phyloP scores from a whole-genome alignment of 2,113 vertebrate genomes.

The Proterorhinus semilunaris region DNA sequence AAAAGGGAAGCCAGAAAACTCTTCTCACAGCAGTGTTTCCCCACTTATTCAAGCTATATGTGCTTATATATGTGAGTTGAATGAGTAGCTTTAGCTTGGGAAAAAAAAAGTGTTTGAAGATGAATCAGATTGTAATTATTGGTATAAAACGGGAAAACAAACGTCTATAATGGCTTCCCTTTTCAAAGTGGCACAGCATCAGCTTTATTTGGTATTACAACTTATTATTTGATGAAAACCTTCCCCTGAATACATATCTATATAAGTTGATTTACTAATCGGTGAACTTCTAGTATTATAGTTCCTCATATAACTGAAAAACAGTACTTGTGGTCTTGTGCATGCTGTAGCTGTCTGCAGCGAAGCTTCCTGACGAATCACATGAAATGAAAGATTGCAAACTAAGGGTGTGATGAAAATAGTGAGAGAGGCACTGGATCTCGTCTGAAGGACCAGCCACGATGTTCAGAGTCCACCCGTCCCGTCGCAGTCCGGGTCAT shows the following conservation, averaged over 20 bases:
- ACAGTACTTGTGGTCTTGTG: conserved; percentile 73
- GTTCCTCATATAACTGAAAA: conserved; percentile 47
- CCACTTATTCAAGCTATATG: too few species aligned
- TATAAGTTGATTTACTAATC: conserved; percentile 37
- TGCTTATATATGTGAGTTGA: neutral
- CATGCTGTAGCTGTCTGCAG: conserved; percentile 58
- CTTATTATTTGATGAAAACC: conserved; percentile 26
- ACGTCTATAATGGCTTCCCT: neutral
- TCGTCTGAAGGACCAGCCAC: conserved; percentile 35
- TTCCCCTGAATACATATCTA: conserved; percentile 23
- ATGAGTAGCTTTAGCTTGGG: neutral
- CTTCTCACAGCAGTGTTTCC: too few species aligned
- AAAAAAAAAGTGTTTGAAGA: neutral
- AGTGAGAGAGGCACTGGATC: conserved; percentile 48
- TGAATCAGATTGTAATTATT: neutral
- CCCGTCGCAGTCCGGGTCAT: conserved; percentile 48
- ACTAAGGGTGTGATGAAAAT: conserved; percentile 18
- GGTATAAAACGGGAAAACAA: neutral
- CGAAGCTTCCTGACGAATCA: conserved; percentile 30
- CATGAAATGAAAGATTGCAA: conserved; percentile 26
- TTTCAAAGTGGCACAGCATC: neutral
- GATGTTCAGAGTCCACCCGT: conserved; percentile 49
- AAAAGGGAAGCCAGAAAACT: neutral
- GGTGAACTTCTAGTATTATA: conserved; percentile 59
- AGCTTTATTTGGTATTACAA: neutral